A percentile compares a stretch with the other conserved stretches of the same genome.
phyloP scores from a whole-genome alignment of 2,797 vertebrate genomes.

The Hoplostethus mediterraneus region DNA sequence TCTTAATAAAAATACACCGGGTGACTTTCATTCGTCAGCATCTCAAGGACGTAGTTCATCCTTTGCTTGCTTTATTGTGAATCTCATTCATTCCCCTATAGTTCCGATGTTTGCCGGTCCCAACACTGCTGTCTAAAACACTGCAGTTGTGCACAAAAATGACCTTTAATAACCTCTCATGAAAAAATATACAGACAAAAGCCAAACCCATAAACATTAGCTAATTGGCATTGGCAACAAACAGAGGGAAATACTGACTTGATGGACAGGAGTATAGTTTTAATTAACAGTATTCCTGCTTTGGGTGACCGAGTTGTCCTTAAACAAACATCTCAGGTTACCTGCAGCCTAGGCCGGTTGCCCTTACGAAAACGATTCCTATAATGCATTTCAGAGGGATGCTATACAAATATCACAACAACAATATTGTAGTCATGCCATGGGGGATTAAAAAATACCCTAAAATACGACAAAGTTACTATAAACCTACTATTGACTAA shows the following conservation, averaged over 20 bases:
- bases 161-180: not conserved
- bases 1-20: conserved; percentile 8
- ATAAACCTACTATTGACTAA: too few species aligned
- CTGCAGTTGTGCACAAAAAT: not conserved
- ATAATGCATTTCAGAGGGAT: too few species aligned
- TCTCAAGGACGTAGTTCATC: conserved; percentile 68
- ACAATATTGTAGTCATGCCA: not conserved
- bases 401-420: not conserved
- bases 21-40: conserved; percentile 43
- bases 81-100: not conserved
- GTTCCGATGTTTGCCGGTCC: too few species aligned
- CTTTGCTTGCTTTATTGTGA: conserved; percentile 24
- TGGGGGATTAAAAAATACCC: too few species aligned
- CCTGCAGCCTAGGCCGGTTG: conserved; percentile 26
- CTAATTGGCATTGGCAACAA: not conserved
- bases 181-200: too few species aligned
- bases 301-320: conserved; percentile 23
- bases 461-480: too few species aligned
- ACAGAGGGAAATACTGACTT: too few species aligned
- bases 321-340: conserved; percentile 30
- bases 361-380: too few species aligned
- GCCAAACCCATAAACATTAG: not conserved
- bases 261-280: not conserved
- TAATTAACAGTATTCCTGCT: not conserved
- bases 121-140: not conserved